Percentiles rank a stretch among this genome's conserved stretches.
These are phyloP conservation scores for Meganola albula DNA, from an alignment of 2,888 invertebrate genomes.

Conservation along the genomic window DNA sequence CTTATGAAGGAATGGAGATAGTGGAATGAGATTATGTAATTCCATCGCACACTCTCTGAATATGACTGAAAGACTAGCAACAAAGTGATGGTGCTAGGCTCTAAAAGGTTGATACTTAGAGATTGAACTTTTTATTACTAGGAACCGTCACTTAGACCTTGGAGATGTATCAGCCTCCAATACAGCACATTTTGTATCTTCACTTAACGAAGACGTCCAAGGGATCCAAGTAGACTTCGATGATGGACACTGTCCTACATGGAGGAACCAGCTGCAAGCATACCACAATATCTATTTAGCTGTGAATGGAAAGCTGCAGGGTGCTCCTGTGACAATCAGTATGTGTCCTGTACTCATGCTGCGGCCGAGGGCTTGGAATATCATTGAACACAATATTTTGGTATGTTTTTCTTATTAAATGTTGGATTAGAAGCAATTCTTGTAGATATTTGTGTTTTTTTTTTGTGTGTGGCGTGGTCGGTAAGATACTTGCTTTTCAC, in stretches of 20 bases:
- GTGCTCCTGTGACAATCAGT: conserved; percentile 67
- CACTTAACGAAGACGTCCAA: conserved; percentile 75
- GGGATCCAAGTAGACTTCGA: conserved; percentile 83
- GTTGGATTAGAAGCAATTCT: no score
- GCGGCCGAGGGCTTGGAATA: conserved; percentile 85
- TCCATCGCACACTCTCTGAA: no score
- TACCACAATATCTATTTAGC: conserved; percentile 78
- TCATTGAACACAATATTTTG: conserved; percentile 81
- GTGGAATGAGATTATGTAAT: no score
- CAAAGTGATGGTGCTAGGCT: no score
- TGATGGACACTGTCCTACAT: conserved; percentile 85
- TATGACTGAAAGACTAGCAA: no score
- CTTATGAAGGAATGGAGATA: no score
- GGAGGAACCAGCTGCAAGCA: conserved; percentile 82
- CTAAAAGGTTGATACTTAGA: no score
- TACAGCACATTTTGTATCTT: conserved; percentile 72
- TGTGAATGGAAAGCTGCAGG: conserved; percentile 69
- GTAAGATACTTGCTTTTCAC: no score
- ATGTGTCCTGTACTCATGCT: conserved; percentile 81
- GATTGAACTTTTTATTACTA: no score
- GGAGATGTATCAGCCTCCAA: conserved; percentile 82
- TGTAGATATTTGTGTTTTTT: no score
- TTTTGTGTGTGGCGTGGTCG: no score
- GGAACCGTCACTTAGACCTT: conserved; percentile 80
- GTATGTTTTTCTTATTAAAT: conserved; percentile 37